A percentile compares a stretch with the other conserved stretches of the same genome.
These are phyloP conservation scores for Zeugodacus cucurbitae DNA, from an alignment of 1,140 invertebrate species.

Conservation along the genomic window DNA sequence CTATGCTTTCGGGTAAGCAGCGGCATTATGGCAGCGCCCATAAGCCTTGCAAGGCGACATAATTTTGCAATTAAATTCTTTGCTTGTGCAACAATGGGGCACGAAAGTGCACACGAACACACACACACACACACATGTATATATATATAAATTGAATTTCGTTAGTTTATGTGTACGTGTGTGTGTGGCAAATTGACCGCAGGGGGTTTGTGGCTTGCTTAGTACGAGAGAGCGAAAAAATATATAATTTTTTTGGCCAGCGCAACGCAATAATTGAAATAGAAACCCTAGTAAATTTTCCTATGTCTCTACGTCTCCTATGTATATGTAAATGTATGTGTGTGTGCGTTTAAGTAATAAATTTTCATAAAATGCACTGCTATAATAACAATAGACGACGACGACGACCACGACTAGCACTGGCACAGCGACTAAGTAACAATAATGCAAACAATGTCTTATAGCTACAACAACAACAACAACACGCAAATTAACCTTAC, in stretches of 20 bases:
- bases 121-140: background rate
- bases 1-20: background rate
- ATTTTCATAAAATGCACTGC: constrained; percentile 36
- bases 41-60: constrained; percentile 28
- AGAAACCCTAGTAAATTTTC: constrained; percentile 40
- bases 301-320: background rate
- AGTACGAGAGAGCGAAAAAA: background rate
- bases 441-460: constrained; percentile 16
- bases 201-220: background rate
- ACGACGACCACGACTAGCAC: no score
- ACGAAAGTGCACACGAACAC: background rate
- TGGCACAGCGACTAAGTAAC: background rate
- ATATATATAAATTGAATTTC: background rate
- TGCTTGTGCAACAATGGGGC: background rate
- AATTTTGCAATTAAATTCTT: constrained; percentile 40
- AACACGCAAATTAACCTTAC: background rate
- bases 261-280: constrained; percentile 33
- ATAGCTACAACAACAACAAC: background rate
- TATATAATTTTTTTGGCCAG: background rate
- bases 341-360: constrained; percentile 16
- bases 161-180: background rate
- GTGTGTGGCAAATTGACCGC: background rate
- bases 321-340: no score
- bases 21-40: background rate
- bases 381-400: constrained; percentile 16